These are phyloP conservation scores for Lithobates sylvaticus DNA, from an alignment of 2,797 vertebrate species.

Conservation along the genomic window DNA sequence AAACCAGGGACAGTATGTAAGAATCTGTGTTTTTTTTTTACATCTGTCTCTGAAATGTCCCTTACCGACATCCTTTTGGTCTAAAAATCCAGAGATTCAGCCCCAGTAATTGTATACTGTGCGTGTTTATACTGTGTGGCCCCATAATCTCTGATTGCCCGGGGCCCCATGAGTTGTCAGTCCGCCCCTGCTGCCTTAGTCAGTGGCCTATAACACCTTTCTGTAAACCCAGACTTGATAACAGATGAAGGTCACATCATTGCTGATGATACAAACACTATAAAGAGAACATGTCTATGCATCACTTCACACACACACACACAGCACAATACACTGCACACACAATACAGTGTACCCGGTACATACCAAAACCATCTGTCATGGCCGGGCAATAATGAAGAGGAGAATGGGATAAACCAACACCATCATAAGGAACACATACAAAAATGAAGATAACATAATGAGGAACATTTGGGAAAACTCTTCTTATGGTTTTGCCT, in stretches of 20 bases:
- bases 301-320: conserved; percentile 43
- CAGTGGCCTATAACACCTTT: no score
- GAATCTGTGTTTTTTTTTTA: no score
- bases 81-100: no score
- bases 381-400: conserved; percentile 79
- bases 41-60: no score
- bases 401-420: conserved; percentile 84
- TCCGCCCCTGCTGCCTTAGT: no score
- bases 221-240: neutral
- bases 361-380: conserved; percentile 91
- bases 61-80: no score
- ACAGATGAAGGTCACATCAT: neutral
- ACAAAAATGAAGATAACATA: conserved; percentile 68
- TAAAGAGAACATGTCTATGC: neutral
- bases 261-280: neutral
- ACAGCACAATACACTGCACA: conserved; percentile 30
- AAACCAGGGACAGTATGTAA: no score
- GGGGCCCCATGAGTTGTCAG: no score
- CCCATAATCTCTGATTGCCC: no score
- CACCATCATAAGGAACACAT: conserved; percentile 69
- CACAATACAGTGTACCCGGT: conserved; percentile 69
- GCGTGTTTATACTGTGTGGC: no score
- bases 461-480: neutral
- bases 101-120: no score
- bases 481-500: no score